Base-by-base conservation (phyloP, 2,113 vertebrate species). In the Bubo scandiacus region DNA sequence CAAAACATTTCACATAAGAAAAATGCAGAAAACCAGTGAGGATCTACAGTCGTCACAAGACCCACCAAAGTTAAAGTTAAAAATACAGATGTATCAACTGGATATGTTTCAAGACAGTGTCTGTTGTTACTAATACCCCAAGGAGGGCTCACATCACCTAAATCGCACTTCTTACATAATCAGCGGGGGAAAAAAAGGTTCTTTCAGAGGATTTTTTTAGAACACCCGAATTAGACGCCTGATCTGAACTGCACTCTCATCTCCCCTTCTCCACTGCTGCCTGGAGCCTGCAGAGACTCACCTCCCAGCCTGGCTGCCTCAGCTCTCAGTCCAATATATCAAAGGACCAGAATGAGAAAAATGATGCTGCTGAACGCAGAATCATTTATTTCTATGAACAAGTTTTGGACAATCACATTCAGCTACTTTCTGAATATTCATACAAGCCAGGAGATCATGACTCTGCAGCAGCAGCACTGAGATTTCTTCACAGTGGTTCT, bases 61-160 rank as follows among this genome's bases (percentile, higher is more conserved):
- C 66, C 73, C 90, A 92, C 52, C 61, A 71, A 89, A 61, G 1
- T 79, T 16, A 7, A 80, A 79, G 67, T 27, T 67, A 42, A 18
- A 92, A 92, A 86, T 32, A 25, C 58, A 86, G 86, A 49, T 61
- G 74, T 42, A 82, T 42, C 91, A 87, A 82, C 38, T 32, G 73
- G 70, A 92, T 74, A 68, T 34, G 54, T 84, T 95, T 91, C 73
- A 75, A 75, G 83, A n/a, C 70, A 38, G 26, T 4, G 77, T 47
- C 75, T 94, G 72, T 19, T 92, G 25, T 92, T 86, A 95, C 61
- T 96, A 91, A 94, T 67, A 75, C 94, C 58, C 88, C 2, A 4
- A 91, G 92, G 86, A 91, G 73, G 51, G 29, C 70, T 93, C 80
- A 4, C 66, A 30, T 81, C 86, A 54, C 92, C 83, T 86, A 89